Conservation (phyloP, 2,888 invertebrate genomes). For the Miltochrista miniata region DNA sequence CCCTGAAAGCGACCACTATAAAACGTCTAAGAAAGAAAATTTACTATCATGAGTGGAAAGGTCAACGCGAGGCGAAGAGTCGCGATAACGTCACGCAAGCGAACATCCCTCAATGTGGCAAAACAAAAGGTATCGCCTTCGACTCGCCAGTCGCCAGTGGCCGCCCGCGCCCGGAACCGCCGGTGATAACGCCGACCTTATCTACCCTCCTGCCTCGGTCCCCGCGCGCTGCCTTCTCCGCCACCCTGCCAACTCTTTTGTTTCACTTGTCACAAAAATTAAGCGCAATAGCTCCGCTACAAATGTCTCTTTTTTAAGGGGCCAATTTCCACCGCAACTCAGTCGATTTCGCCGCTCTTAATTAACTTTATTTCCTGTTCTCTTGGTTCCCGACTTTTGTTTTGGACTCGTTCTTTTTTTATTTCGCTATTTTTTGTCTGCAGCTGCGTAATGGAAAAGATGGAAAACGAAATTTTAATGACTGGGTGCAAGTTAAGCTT, state of each 20-base stretch:
- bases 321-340: constrained; percentile 83
- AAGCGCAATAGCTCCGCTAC: constrained; percentile 82
- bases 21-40: constrained; percentile 75
- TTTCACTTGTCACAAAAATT: constrained; percentile 84
- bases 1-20: constrained; percentile 51
- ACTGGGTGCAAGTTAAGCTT: constrained; percentile 78
- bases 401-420: constrained; percentile 76
- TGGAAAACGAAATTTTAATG: constrained; percentile 83
- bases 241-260: constrained; percentile 79
- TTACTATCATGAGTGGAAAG: constrained; percentile 76
- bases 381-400: constrained; percentile 79
- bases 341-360: constrained; percentile 83
- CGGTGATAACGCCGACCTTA: constrained; percentile 76
- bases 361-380: constrained; percentile 84
- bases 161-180: constrained; percentile 47
- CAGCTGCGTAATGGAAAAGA: constrained; percentile 80
- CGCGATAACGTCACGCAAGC: constrained; percentile 79
- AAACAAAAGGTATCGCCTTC: constrained; percentile 82
- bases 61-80: constrained; percentile 65
- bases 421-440: constrained; percentile 81
- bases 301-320: constrained; percentile 83
- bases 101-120: constrained; percentile 77
- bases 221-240: constrained; percentile 49
- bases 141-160: constrained; percentile 77
- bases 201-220: constrained; percentile 57